These are phyloP conservation scores for Harpagoxenus sublaevis DNA, from an alignment of 2,888 invertebrate species.

Conservation along the genomic window DNA sequence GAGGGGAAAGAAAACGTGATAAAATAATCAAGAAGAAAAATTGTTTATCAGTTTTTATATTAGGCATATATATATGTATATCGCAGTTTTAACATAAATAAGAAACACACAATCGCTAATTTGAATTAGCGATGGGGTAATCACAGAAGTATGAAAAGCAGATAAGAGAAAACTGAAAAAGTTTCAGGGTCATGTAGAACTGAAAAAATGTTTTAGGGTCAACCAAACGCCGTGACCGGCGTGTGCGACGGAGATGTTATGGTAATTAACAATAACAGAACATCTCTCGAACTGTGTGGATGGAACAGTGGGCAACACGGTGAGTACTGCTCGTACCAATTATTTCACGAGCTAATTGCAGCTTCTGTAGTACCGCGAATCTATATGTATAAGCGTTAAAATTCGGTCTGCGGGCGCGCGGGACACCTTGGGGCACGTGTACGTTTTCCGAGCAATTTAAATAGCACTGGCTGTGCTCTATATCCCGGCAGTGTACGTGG, in stretches of 20 bases:
- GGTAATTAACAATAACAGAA: slow-evolving; percentile 81
- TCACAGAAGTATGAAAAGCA: neutral
- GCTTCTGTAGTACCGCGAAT: neutral
- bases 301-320: slow-evolving; percentile 95
- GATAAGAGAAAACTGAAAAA: neutral
- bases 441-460: slow-evolving; percentile 20
- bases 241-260: slow-evolving; percentile 92
- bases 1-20: too few relatives aligned
- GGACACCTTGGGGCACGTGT: neutral
- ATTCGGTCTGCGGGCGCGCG: neutral
- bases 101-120: neutral
- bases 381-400: neutral
- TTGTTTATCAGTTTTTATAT: neutral
- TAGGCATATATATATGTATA: neutral
- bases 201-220: slow-evolving; percentile 88
- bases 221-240: slow-evolving; percentile 93
- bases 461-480: neutral
- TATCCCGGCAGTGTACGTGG: slow-evolving; percentile 89
- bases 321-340: slow-evolving; percentile 83
- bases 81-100: neutral
- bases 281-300: slow-evolving; percentile 90
- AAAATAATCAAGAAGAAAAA: neutral
- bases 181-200: slow-evolving; percentile 89
- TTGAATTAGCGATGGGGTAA: neutral
- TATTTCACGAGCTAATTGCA: neutral